Base-by-base conservation (phyloP, 2,797 vertebrate genomes). In the Acanthopagrus latus region DNA sequence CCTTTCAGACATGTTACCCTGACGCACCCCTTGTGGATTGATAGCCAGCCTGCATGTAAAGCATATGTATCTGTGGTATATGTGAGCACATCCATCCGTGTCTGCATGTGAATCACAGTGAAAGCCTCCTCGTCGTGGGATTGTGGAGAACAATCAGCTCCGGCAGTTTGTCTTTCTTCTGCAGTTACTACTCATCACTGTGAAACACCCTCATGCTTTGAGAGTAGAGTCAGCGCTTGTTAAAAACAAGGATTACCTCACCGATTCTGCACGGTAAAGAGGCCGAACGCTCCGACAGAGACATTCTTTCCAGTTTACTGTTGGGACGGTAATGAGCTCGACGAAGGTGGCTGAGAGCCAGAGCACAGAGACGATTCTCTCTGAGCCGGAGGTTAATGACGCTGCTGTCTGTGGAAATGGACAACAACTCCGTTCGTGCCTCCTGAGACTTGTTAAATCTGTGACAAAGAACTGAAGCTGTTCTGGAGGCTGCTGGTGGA, bases 221-320 rank as follows among this genome's bases (percentile, higher is more conserved):
- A 63, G 65, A 57, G 88, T 89, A 33, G 78, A 89, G 92, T 95
- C 94, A 95, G 87, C 71, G 80, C 86, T 85, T 70, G 86, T 92
- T 90, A 93, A 93, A 93, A 90, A 79, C 71, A 27, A 43, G 74
- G 76, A 94, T 95, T 90, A 92, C 90, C 87, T 94, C 92, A 94
- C 66, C 5, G 44, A 87, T 89, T 91, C 82, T 88, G 81, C 90
- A 88, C 69, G 88, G 90, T 76, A 33, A 78, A 79, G 81, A 88
- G 75, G 60, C 66, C 57, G 79, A 43, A 48, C 27, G 43, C 70
- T 57, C 46, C 20, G 33, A 33, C 86, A 68, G 5, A 84, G 84
- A 92, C 89, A 93, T 94, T 93, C 91, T 85, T 94, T 94, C 92
- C 91, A 89, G 43, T 88, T 90, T 87, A 91, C 81, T 78, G 76